Conservation (phyloP, 1,140 invertebrate genomes). For the Drosophila sucinea region DNA sequence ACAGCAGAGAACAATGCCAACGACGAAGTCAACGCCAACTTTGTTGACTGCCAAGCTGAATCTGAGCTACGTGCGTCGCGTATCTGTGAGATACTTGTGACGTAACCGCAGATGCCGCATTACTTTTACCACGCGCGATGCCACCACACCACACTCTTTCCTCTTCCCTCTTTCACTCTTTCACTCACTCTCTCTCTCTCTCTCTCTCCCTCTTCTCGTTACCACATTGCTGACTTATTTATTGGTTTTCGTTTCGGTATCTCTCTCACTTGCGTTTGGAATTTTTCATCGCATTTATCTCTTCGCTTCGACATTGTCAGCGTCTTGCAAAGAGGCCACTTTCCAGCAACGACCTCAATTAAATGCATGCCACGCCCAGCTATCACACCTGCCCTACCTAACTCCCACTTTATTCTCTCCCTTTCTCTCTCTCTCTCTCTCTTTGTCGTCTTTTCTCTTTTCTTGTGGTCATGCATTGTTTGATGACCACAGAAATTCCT, state of each 20-base stretch:
- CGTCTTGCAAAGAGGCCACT: conserved; percentile 35
- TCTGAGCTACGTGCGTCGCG: conserved; percentile 16
- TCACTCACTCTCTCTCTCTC: neutral
- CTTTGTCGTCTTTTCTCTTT: neutral
- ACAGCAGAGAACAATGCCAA: conserved; percentile 23
- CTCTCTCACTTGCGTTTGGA: conserved; percentile 34
- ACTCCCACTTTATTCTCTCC: neutral
- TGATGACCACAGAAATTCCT: conserved; percentile 43
- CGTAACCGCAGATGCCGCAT: conserved; percentile 40
- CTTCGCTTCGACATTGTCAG: conserved; percentile 2
- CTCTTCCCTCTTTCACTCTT: conserved; percentile 3
- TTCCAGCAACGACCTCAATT: conserved; percentile 54
- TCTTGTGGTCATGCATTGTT: conserved; percentile 34
- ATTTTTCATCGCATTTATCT: conserved; percentile 30
- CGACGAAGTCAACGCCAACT: neutral
- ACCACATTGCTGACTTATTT: conserved; percentile 39
- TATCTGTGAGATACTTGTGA: conserved; percentile 56
- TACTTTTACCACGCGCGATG: conserved; percentile 49
- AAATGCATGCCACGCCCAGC: conserved; percentile 48
- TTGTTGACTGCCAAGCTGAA: neutral
- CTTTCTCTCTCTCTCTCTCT: neutral
- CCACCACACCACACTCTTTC: neutral
- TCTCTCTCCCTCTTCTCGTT: neutral
- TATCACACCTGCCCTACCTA: conserved; percentile 25
- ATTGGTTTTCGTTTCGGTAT: conserved; percentile 53